These are phyloP conservation scores for Alloscopus bannaensis DNA, from an alignment of 2,888 invertebrate genomes.

Conservation along the genomic window DNA sequence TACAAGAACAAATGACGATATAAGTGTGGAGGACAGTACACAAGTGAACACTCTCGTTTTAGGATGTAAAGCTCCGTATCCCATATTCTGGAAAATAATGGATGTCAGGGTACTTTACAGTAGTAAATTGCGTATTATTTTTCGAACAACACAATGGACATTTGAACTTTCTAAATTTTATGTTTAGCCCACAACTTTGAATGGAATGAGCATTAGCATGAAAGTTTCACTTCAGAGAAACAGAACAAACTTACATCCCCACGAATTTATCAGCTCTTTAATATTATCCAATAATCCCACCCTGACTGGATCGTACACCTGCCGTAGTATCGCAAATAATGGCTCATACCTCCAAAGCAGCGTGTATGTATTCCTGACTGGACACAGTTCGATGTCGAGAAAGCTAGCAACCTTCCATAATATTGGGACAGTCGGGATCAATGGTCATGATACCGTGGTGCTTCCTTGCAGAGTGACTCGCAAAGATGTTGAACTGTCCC, in stretches of 20 bases:
- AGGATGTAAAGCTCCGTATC: conserved; percentile 25
- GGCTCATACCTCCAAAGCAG: not conserved
- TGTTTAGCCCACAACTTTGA: conserved; percentile 14
- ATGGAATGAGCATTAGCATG: not conserved
- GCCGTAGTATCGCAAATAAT: conserved; percentile 8
- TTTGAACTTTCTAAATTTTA: not conserved
- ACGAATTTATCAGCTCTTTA: conserved; percentile 29
- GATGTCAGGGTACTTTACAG: conserved; percentile 31
- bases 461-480: conserved; percentile 30
- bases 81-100: conserved; percentile 32
- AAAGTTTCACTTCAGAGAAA: not conserved
- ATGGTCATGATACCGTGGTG: conserved; percentile 9
- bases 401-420: not conserved
- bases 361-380: conserved; percentile 30
- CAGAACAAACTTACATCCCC: not conserved
- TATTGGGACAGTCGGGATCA: conserved; percentile 4
- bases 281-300: conserved; percentile 7
- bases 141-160: not conserved
- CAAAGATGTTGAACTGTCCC: not conserved
- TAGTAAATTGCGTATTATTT: not conserved
- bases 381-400: not conserved
- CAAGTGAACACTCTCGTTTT: not conserved
- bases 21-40: not conserved
- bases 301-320: conserved; percentile 37
- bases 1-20: not conserved